Evolutionary conservation across 2,113 vertebrate genomes (phyloP).

Genomic region (Merops nubicus): DNA sequence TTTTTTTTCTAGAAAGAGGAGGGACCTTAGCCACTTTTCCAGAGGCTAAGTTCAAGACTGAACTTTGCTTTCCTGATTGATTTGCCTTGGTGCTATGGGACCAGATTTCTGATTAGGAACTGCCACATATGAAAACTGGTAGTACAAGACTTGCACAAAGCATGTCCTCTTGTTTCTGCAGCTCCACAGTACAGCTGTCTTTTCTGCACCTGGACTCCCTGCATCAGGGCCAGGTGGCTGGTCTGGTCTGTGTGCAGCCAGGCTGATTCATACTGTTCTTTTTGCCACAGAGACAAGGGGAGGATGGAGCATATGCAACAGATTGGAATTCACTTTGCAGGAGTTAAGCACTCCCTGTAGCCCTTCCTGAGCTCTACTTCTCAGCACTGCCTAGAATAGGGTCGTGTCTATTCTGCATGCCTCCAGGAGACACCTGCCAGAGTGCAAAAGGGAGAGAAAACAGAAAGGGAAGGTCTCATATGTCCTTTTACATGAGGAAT

Average conservation of each 20-base stretch:
- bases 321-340: rapidly evolving
- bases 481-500: background rate
- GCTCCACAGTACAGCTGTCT: background rate
- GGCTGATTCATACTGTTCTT: background rate
- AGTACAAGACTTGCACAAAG: background rate
- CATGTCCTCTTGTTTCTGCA: background rate
- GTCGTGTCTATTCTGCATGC: background rate
- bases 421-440: background rate
- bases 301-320: background rate
- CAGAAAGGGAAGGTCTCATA: background rate
- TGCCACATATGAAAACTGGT: background rate
- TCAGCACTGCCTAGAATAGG: background rate
- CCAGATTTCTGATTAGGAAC: background rate
- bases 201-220: background rate
- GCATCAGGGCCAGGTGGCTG: background rate
- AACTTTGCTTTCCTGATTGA: background rate
- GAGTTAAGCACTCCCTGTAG: background rate
- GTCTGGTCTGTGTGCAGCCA: background rate
- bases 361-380: background rate
- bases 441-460: background rate
- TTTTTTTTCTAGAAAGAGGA: background rate
- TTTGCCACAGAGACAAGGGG: background rate
- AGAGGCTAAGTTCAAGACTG: background rate
- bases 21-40: background rate
- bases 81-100: background rate